Evolutionary conservation across 2,113 vertebrate species (phyloP).

Genomic region (Indicator maculatus): DNA sequence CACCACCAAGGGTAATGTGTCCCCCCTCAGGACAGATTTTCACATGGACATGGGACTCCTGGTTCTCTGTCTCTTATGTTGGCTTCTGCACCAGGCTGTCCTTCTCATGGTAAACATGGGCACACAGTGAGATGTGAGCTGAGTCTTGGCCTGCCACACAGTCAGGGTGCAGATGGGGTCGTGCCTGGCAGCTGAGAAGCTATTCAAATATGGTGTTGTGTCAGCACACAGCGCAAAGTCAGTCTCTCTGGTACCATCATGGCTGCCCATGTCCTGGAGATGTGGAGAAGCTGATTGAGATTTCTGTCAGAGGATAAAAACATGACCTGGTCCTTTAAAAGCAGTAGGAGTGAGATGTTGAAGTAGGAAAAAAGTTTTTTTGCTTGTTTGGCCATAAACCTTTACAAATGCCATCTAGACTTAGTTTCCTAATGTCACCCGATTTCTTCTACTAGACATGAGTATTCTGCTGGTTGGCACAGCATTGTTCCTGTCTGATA

Average conservation of each 20-base stretch:
- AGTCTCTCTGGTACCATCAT: rapidly evolving
- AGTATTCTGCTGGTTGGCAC: conserved; percentile 6
- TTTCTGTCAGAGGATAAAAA: neutral
- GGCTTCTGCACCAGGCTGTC: neutral
- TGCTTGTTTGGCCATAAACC: neutral
- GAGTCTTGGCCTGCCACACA: neutral
- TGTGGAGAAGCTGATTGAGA: neutral
- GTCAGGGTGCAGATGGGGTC: neutral
- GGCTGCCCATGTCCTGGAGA: rapidly evolving
- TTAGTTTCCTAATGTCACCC: neutral
- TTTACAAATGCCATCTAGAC: neutral
- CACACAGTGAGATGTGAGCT: neutral
- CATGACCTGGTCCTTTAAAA: rapidly evolving
- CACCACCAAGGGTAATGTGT: rapidly evolving
- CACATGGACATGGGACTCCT: neutral
- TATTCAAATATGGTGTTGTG: rapidly evolving
- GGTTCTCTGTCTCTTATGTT: neutral
- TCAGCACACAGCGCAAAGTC: neutral
- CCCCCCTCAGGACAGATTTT: neutral
- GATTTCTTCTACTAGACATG: neutral
- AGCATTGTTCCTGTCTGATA: neutral
- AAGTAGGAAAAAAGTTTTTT: neutral
- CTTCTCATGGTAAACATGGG: rapidly evolving
- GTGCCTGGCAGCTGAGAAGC: neutral
- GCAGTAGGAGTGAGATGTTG: neutral